Evolutionary conservation across 64 coral and sea anemone species (phyloP), one percentile per base, ranked within the genome.

Genomic region (Stylophora pistillata): DNA sequence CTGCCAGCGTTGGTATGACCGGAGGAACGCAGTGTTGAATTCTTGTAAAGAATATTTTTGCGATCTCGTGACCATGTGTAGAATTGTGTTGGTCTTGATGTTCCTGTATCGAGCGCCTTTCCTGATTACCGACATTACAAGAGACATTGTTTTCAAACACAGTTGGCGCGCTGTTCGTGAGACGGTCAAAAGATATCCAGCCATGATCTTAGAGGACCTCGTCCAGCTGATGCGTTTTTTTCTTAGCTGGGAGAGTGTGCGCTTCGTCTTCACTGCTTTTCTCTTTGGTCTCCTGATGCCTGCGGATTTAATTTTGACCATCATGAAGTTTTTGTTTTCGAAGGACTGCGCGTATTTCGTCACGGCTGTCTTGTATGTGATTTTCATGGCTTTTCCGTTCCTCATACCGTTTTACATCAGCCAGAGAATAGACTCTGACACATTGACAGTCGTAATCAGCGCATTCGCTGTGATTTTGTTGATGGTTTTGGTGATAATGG

Each of bases 231-330:
- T 95, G 21, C 54, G 79, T 6, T 81, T 62, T 14, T 30, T 99
- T 18, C 74, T 93, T 4, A 90, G 90, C 21, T 99, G 97, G 97
- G 74, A 95, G 55, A 95, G 79, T 64, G 87, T 99, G 21, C 90
- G 97, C 15, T 99, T 99, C 72, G 18, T 89, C 23, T 78, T 99
- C 31, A 95, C 97, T 65, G 85, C 97, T 6, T 15, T 93, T 14
- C 47, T 99, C 13, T 99, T 99, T 87, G 97, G 97, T 59, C 82
- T 99, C 5, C 84, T 99, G 32, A 99, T 99, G 88, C 97, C 97
- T 29, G 97, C 97, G 3, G 93, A 99, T 47, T 31, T 99, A 25
- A 92, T 99, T 34, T 74, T 99, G 55, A 95, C 87, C 16, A 91
- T 92, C 30, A 74, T 93, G 47, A 99, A 93, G 73, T 89, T 95